Evolutionary conservation across 2,888 invertebrate species (phyloP), one percentile per base, ranked within the genome.

Genomic region (Epinotia ramella): DNA sequence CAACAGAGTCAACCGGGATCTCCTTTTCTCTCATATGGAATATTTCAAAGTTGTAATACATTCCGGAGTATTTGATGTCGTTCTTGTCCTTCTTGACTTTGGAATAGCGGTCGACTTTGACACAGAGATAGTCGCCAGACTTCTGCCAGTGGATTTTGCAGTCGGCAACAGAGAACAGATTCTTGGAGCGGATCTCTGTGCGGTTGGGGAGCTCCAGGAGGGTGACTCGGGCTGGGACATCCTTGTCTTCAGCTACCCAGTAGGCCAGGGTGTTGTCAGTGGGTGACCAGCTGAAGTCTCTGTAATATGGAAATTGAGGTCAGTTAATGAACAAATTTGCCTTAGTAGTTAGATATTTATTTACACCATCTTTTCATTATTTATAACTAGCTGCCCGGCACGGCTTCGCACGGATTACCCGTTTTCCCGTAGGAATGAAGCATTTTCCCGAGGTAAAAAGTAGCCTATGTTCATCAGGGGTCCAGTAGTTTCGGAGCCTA

Each of bases 131-230:
- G 89, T 99, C 99, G 0, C 99, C 99, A 33, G 97, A 97, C 91
- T 99, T 99, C 91, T 99, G 99, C 99, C 99, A 99, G 89, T 99
- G 99, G 89, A 99, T 98, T 85, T 99, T 98, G 89, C 99, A 99
- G 88, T 99, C 99, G 0, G 99, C 99, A 0, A 99, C 99, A 79
- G 98, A 99, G 95, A 99, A 99, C 75, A 99, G 95, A 90, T 99
- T 99, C 90, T 99, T 99, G 79, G 98, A 98, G 80, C 99, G 96
- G 60, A 97, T 96, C 93, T 98, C 98, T 68, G 96, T 96, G 77
- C 98, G 97, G 85, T 97, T 98, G 4, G 99, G 99, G 78, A 99
- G 96, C 89, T 99, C 98, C 69, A 99, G 95, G 0, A 99, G 95
- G 0, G 98, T 98, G 1, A 99, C 99, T 84, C 99, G 96, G 1